Evolutionary conservation across 2,888 invertebrate species (phyloP), one percentile per base, ranked within the genome.

Genomic region (Zygogramma bicolorata): DNA sequence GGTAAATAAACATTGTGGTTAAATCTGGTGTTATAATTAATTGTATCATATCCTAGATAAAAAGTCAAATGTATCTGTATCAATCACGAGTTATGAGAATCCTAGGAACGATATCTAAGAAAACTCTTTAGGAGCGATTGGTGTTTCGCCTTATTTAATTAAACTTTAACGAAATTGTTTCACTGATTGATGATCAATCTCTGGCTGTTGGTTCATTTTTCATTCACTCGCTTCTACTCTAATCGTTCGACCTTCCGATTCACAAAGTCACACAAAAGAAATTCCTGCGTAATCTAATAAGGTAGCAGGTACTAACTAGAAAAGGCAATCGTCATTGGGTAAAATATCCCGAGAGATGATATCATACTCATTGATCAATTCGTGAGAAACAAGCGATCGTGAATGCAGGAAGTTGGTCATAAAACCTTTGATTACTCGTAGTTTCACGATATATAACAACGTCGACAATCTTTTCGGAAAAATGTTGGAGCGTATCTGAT

Each of bases 401-500:
- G 8, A 31, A 66, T 4, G 65, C 34, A 34, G 65, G 34, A 65
- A 65, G 57, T 65, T 65, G 22, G 29, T 53, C 53, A 57, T 65
- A 65, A 34, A 62, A 62, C 31, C 15, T 31, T 6, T 18, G 25
- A 42, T 27, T 25, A 42, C 49, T 15, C 22, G 7, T 10, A 18
- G 49, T 49, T 29, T 49, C 49, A 31, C 18, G 49, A 20, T 13
- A 31, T 65, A 49, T 49, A 6, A 46, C 42, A 31, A 31, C 27
- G 46, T 29, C 7, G 1, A 25, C 62, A 40, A 40, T 42, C 10
- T 31, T 22, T 62, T 25, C 62, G 25, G 42, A 5, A 22, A 40
- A 18, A 25, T 46, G 61, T 61, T 73, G 59, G 27, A 76, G 81
- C 27, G 22, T 53, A 22, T 25, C 38, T 38, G 38, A 38, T 38